Evolutionary conservation across 2,888 invertebrate genomes (phyloP).

Genomic region (Elmis aenea): DNA sequence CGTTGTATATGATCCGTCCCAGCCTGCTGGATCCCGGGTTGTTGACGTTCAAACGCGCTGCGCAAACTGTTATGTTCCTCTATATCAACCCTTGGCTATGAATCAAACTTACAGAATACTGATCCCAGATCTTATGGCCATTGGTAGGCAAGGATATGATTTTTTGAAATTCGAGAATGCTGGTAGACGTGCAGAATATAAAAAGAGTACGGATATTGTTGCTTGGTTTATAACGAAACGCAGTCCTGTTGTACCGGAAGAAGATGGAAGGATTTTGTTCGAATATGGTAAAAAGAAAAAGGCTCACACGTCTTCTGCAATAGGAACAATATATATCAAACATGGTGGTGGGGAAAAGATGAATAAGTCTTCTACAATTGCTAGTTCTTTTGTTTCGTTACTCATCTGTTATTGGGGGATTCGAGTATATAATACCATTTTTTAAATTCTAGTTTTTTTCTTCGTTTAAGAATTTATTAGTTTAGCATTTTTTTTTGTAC

Average conservation of each 20-base stretch:
- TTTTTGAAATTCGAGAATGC: conserved; percentile 44
- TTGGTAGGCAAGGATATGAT: conserved; percentile 70
- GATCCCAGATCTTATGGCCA: conserved; percentile 58
- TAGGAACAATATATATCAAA: too few species aligned
- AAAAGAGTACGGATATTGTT: conserved; percentile 52
- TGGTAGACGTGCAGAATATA: conserved; percentile 43
- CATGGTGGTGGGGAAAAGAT: too few species aligned
- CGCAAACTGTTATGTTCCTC: conserved; percentile 60
- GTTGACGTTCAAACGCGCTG: conserved; percentile 61
- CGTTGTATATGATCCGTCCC: conserved; percentile 63
- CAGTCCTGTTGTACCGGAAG: conserved; percentile 60
- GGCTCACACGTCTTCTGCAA: too few species aligned
- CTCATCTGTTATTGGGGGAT: too few species aligned
- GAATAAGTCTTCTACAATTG: too few species aligned
- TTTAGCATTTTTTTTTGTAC: too few species aligned
- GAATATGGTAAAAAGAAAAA: too few species aligned
- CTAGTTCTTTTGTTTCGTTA: too few species aligned
- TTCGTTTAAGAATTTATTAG: too few species aligned
- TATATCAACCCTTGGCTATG: conserved; percentile 51
- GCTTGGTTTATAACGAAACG: conserved; percentile 54
- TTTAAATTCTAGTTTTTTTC: too few species aligned
- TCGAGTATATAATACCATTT: too few species aligned
- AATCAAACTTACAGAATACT: conserved; percentile 59
- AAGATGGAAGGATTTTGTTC: too few species aligned
- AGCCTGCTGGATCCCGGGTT: conserved; percentile 60